phyloP scores from a whole-genome alignment of 23 tunicate genomes.

The Corella eumyota region DNA sequence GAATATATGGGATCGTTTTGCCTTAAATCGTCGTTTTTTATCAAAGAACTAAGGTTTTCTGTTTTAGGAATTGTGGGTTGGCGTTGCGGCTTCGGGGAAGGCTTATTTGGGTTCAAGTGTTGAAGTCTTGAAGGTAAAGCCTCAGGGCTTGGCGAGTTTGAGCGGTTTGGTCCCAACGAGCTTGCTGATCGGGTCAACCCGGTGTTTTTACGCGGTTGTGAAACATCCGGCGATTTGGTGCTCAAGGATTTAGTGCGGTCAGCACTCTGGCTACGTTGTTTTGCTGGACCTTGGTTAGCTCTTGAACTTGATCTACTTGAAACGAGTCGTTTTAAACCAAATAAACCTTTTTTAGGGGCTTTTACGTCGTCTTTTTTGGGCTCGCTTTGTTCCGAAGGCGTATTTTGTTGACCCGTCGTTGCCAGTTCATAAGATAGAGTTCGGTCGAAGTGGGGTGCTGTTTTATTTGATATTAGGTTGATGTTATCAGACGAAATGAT shows the following conservation, averaged over 20 bases:
- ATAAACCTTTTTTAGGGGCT: slow-evolving; percentile 40
- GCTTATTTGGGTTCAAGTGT: slow-evolving; percentile 1
- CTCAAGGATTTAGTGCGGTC: slow-evolving; percentile 11
- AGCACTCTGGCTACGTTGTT: slow-evolving; percentile 7
- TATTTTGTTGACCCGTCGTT: too few relatives aligned
- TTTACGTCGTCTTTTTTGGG: too few relatives aligned
- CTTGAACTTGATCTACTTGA: slow-evolving; percentile 4
- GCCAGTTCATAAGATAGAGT: too few relatives aligned
- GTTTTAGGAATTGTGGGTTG: slow-evolving; percentile 48
- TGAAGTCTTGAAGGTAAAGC: not conserved
- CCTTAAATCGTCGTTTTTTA: slow-evolving; percentile 3
- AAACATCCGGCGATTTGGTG: not conserved
- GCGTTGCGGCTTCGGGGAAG: slow-evolving; percentile 3
- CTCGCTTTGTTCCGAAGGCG: too few relatives aligned
- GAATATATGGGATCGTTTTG: not conserved
- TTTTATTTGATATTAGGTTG: too few relatives aligned
- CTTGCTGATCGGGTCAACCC: not conserved
- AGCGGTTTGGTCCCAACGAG: not conserved
- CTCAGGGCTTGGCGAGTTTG: not conserved
- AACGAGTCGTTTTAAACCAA: slow-evolving; percentile 28
- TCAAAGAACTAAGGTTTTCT: slow-evolving; percentile 19
- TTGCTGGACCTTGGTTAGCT: not conserved
- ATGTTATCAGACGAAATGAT: too few relatives aligned
- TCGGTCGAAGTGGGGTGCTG: too few relatives aligned
- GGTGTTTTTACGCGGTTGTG: not conserved